Evolutionary conservation across 2,888 invertebrate species (phyloP), one percentile per base, ranked within the genome.

Genomic region (Meiosimyza decipiens): DNA sequence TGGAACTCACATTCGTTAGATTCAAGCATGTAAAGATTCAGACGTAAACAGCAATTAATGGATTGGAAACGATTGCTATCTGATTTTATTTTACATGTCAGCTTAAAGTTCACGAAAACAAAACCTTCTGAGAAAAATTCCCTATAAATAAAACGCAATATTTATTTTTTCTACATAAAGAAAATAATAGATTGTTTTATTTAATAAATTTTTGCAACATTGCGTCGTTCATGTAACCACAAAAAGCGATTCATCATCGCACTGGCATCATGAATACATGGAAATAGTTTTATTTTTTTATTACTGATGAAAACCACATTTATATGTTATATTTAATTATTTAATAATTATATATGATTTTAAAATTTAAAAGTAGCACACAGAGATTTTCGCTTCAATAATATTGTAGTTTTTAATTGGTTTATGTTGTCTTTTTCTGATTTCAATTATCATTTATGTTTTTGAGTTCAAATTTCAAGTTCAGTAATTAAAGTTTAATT

Each of bases 341-440:
- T 18, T 72, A 65, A 22, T 71, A 64, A 64, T 67, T 60, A 73
- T 71, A 47, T 55, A 63, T 67, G 71, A 33, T 72, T 68, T 66
- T 77, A 74, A 73, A 55, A 75, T 76, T 76, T 80, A 79, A 82
- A 82, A 81, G 81, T 82, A 83, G 82, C 82, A 82, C 82, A 82
- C 81, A 79, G 80, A 82, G 81, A 81, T 80, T 77, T 77, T 73
- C 71, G 71, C 72, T 74, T 77, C 75, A 73, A 74, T 78, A 76
- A 78, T 77, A 77, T 71, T 75, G 73, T 73, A 76, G 76, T 75
- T 73, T 76, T 73, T 75, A 40, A 40, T 76, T 75, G 73, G 69
- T 75, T 74, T 76, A 77, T 75, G 78, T 77, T 78, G 77, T 76
- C 77, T 77, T 77, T 77, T 77, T 75, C 72, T 71, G 62, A 71